These are phyloP conservation scores for Drosophila tripunctata DNA, from an alignment of 2,888 invertebrate genomes.

Conservation along the genomic window DNA sequence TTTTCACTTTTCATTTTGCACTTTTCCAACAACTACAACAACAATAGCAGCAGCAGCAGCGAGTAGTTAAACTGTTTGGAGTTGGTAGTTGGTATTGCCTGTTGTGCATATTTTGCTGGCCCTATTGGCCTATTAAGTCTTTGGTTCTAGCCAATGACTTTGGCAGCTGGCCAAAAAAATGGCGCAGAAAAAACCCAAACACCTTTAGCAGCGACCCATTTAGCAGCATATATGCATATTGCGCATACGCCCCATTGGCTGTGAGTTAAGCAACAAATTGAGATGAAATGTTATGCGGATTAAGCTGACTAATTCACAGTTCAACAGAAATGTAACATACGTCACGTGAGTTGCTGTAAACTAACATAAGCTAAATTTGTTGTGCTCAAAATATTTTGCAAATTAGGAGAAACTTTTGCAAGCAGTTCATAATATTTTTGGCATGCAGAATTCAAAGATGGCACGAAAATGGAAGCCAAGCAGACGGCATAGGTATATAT, in stretches of 20 bases:
- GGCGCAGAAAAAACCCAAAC: slow-evolving; percentile 50
- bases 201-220: slow-evolving; percentile 67
- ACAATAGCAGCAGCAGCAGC: neutral
- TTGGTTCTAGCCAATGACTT: slow-evolving; percentile 54
- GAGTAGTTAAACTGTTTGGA: neutral
- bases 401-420: slow-evolving; percentile 77
- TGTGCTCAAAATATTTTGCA: slow-evolving; percentile 62
- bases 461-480: slow-evolving; percentile 54
- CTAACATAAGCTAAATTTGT: slow-evolving; percentile 1
- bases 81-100: slow-evolving; percentile 36
- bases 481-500: neutral
- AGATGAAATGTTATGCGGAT: neutral
- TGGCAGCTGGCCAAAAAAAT: slow-evolving; percentile 60
- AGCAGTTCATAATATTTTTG: slow-evolving; percentile 32
- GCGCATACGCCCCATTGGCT: slow-evolving; percentile 64
- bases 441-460: slow-evolving; percentile 53
- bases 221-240: slow-evolving; percentile 57
- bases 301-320: slow-evolving; percentile 57
- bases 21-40: slow-evolving; percentile 67
- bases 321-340: slow-evolving; percentile 60
- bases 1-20: slow-evolving; percentile 82
- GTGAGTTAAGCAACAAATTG: slow-evolving; percentile 36
- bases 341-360: slow-evolving; percentile 65
- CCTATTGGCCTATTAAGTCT: slow-evolving; percentile 79
- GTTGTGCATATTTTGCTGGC: slow-evolving; percentile 55